Conservation (phyloP, 2,113 vertebrate species). For the Crotalus tigris region DNA sequence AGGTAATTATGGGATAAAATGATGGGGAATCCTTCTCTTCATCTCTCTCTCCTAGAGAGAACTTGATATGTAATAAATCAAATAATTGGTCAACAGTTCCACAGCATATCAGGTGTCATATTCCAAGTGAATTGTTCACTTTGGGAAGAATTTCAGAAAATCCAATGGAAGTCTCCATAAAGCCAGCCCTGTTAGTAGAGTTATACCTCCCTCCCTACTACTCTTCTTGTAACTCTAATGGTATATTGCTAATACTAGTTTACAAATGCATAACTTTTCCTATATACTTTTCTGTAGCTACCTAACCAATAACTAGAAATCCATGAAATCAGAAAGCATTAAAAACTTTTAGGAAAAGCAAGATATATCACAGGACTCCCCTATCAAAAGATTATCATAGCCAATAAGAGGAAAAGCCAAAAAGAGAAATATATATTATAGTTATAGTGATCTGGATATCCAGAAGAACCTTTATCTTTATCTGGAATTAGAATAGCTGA, state of each 20-base stretch:
- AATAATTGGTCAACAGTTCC: not conserved
- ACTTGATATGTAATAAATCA: not conserved
- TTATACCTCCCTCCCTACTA: not conserved
- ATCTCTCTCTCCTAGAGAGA: not conserved
- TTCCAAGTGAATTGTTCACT: not conserved
- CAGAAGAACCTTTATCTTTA: not conserved
- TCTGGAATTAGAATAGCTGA: not conserved
- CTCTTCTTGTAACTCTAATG: not conserved
- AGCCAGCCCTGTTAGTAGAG: not conserved
- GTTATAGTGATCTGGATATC: not conserved
- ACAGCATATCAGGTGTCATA: not conserved
- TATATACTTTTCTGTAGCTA: not conserved
- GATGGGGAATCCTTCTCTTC: not conserved
- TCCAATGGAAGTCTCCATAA: not conserved
- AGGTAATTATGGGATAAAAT: not conserved
- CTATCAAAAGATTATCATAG: not conserved
- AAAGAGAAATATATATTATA: not conserved
- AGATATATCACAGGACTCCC: not conserved
- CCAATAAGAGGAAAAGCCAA: not conserved
- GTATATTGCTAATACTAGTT: not conserved
- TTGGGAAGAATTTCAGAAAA: not conserved
- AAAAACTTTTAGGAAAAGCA: not conserved
- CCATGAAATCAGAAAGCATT: not conserved
- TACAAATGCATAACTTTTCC: not conserved
- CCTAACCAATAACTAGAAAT: too few species aligned